phyloP scores from a whole-genome alignment of 1,140 invertebrate species.

The Nylanderia fulva region DNA sequence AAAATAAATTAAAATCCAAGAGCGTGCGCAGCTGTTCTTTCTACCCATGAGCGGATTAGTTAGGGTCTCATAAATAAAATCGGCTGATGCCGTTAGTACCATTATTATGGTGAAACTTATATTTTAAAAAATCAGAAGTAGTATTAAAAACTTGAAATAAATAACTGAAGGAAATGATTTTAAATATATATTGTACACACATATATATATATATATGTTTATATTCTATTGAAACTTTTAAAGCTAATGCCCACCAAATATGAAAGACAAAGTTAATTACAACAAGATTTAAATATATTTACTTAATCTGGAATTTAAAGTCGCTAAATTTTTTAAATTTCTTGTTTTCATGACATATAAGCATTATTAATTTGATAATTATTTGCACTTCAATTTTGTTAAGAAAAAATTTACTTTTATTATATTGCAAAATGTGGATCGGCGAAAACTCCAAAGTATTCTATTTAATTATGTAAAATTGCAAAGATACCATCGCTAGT shows the following conservation, averaged over 20 bases:
- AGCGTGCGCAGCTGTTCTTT: conserved; percentile 76
- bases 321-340: not conserved
- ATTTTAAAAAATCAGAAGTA: not conserved
- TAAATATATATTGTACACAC: no score
- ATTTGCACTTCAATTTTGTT: not conserved
- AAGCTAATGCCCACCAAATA: not conserved
- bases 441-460: not conserved
- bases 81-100: not conserved
- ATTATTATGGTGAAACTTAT: not conserved
- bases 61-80: conserved; percentile 67
- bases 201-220: no score
- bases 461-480: conserved; percentile 26
- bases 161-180: not conserved
- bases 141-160: not conserved
- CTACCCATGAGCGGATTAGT: conserved; percentile 74
- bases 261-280: not conserved
- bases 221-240: not conserved
- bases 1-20: conserved; percentile 80
- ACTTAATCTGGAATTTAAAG: not conserved
- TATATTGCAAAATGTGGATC: not conserved
- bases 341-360: not conserved
- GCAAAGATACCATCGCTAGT: not conserved
- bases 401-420: not conserved
- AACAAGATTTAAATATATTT: conserved; percentile 17
- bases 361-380: not conserved